Evolutionary conservation across 2,888 invertebrate species (phyloP).

Genomic region (Allolobophora icterica): DNA sequence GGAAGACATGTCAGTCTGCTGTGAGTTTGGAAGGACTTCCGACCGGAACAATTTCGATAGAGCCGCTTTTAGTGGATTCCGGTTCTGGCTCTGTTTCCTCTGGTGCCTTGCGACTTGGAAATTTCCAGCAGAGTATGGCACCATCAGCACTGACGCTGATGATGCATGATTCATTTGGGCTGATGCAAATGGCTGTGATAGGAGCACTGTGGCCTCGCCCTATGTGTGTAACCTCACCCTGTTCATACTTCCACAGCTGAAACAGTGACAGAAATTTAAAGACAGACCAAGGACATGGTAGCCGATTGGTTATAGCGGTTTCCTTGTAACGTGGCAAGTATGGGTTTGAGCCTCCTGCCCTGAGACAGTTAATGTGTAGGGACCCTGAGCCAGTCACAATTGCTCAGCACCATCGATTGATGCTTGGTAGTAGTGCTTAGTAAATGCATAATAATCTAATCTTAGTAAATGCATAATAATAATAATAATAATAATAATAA

Average conservation of each 20-base stretch:
- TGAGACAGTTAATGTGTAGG: background rate
- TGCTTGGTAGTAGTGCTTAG: no score
- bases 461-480: no score
- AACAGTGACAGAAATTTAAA: constrained; percentile 37
- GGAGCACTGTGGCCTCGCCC: constrained; percentile 87
- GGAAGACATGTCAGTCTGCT: background rate
- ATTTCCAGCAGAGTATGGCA: constrained; percentile 79
- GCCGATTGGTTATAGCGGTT: no score
- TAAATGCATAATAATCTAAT: no score
- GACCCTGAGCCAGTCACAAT: no score
- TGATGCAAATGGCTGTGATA: constrained; percentile 78
- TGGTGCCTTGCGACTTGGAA: constrained; percentile 66
- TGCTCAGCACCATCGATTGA: no score
- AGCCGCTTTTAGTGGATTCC: background rate
- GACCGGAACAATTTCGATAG: background rate
- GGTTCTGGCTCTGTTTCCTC: background rate
- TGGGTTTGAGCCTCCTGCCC: background rate
- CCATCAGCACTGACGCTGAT: constrained; percentile 84
- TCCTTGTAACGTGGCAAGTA: background rate
- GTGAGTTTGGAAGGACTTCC: constrained; percentile 9
- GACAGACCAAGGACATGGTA: background rate
- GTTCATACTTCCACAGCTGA: constrained; percentile 84
- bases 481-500: no score
- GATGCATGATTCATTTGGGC: constrained; percentile 77
- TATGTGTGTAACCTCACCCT: constrained; percentile 77